These are phyloP conservation scores for Podarcis lilfordi DNA, from an alignment of 2,797 vertebrate species.

Conservation along the genomic window DNA sequence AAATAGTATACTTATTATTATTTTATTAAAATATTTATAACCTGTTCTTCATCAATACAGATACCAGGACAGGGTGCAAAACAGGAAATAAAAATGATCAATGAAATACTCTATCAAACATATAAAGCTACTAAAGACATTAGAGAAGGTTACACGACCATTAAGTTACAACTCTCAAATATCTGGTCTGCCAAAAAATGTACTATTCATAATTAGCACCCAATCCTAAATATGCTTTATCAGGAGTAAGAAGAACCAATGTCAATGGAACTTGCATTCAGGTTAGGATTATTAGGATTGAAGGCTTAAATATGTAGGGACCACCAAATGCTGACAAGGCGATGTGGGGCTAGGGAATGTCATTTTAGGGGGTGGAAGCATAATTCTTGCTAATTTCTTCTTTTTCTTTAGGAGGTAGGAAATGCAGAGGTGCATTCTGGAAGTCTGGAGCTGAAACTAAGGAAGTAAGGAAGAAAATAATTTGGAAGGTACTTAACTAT, in stretches of 20 bases:
- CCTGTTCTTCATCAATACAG: too few relatives aligned
- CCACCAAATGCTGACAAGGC: background rate
- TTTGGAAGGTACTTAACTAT: conserved; percentile 43
- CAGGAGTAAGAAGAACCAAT: background rate
- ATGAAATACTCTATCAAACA: too few relatives aligned
- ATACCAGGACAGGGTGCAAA: background rate
- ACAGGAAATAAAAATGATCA: background rate
- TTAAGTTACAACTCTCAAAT: too few relatives aligned
- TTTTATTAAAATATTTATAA: conserved; percentile 4
- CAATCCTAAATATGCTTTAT: background rate
- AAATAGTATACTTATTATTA: too few relatives aligned
- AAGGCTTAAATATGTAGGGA: background rate
- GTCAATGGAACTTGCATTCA: background rate
- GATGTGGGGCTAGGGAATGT: background rate
- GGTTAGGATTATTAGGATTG: background rate
- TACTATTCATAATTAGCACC: background rate
- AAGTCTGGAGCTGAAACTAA: conserved; percentile 40
- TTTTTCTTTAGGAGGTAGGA: conserved; percentile 44
- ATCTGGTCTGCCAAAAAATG: background rate
- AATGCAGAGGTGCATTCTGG: conserved; percentile 49
- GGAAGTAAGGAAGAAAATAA: conserved; percentile 18
- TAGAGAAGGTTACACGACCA: too few relatives aligned
- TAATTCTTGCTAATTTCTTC: conserved; percentile 8
- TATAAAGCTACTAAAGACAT: too few relatives aligned
- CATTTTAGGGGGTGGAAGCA: too few relatives aligned